phyloP scores from a whole-genome alignment of 2,888 invertebrate genomes.

The Branchellion lobata region DNA sequence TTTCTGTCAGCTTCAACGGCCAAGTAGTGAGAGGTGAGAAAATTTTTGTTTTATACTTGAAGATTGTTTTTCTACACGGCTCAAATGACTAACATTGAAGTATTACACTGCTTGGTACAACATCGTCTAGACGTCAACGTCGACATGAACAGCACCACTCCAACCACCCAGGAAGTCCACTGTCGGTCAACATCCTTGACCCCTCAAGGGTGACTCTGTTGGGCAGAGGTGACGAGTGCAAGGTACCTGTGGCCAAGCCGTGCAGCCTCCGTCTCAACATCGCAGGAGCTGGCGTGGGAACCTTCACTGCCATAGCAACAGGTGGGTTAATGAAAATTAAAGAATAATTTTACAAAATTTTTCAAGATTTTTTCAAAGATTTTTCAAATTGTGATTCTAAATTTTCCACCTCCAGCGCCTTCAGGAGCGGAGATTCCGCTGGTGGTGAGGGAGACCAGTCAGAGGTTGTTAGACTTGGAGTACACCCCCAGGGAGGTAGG shows the following conservation, averaged over 20 bases:
- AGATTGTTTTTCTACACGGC: no score
- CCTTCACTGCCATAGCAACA: slow-evolving; percentile 34
- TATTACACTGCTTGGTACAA: no score
- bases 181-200: slow-evolving; percentile 32
- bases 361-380: not conserved
- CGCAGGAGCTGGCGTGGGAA: slow-evolving; percentile 24
- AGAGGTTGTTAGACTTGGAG: slow-evolving; percentile 39
- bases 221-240: slow-evolving; percentile 1
- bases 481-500: slow-evolving; percentile 52
- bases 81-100: no score
- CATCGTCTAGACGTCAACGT: not conserved
- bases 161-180: slow-evolving; percentile 37
- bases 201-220: not conserved
- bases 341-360: not conserved
- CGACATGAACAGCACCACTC: no score
- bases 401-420: slow-evolving; percentile 22
- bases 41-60: slow-evolving; percentile 27
- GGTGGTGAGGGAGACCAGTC: slow-evolving; percentile 24
- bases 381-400: not conserved
- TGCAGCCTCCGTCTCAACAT: slow-evolving; percentile 34
- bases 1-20: slow-evolving; percentile 74
- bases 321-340: slow-evolving; percentile 3
- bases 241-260: slow-evolving; percentile 29
- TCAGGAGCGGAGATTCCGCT: slow-evolving; percentile 38
- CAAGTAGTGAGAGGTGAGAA: slow-evolving; percentile 63